phyloP scores from a whole-genome alignment of 2,113 vertebrate genomes.

The Hylia prasina region DNA sequence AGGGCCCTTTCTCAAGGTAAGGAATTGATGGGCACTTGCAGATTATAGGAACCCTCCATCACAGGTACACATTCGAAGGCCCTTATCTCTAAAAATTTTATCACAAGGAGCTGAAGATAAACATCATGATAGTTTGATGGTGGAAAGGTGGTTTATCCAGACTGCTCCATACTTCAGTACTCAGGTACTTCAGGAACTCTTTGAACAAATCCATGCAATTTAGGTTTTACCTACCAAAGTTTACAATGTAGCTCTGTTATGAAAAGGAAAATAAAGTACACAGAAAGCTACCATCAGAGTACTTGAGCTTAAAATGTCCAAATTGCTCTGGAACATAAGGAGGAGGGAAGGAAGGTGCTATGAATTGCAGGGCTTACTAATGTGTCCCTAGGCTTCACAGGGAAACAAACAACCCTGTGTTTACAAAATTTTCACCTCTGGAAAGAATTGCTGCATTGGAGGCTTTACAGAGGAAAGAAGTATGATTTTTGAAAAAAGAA shows the following conservation, averaged over 20 bases:
- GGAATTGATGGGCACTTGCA: neutral
- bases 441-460: neutral
- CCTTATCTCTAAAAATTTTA: neutral
- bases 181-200: neutral
- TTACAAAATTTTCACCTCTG: neutral
- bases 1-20: neutral
- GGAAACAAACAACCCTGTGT: neutral
- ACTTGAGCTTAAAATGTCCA: neutral
- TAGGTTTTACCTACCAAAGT: neutral
- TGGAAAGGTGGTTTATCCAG: neutral
- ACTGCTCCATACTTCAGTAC: accelerated
- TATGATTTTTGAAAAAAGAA: neutral
- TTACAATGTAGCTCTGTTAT: neutral
- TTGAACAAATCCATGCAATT: neutral
- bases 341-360: neutral
- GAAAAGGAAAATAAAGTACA: neutral
- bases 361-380: neutral
- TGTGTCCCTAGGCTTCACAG: neutral
- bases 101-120: neutral
- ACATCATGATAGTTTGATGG: neutral
- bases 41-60: neutral
- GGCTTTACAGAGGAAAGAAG: neutral
- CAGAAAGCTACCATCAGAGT: neutral
- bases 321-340: neutral
- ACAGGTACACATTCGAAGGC: neutral